phyloP scores from a whole-genome alignment of 2,797 vertebrate species.

The Neostethus bicornis region DNA sequence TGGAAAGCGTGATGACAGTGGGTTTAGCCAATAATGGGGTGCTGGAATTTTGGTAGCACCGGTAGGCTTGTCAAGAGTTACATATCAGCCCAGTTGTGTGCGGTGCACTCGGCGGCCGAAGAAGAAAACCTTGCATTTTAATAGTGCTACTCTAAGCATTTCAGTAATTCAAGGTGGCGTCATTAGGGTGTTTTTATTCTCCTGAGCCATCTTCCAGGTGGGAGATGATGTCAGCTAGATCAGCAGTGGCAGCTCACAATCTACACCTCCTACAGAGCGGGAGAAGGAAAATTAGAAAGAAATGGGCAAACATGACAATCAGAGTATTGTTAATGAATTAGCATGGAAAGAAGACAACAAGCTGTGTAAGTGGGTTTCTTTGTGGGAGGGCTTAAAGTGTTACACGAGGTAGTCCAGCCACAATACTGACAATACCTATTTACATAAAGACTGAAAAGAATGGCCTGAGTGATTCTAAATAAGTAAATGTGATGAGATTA shows the following conservation, averaged over 20 bases:
- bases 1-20: conserved; percentile 75
- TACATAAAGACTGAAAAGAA: conserved; percentile 7
- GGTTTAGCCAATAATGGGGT: conserved; percentile 77
- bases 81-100: conserved; percentile 52
- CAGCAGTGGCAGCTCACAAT: conserved; percentile 70
- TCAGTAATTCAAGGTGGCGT: conserved; percentile 78
- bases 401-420: conserved; percentile 5
- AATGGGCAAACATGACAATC: conserved; percentile 79
- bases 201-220: conserved; percentile 55
- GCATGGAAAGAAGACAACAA: conserved; percentile 63
- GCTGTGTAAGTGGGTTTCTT: conserved; percentile 30
- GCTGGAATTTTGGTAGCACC: conserved; percentile 70
- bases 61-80: conserved; percentile 74
- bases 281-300: conserved; percentile 71
- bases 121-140: conserved; percentile 69
- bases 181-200: conserved; percentile 81
- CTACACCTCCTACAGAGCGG: conserved; percentile 66
- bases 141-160: conserved; percentile 78
- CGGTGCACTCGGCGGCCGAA: conserved; percentile 45
- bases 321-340: conserved; percentile 70
- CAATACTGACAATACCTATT: conserved; percentile 12
- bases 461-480: too few species aligned
- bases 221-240: conserved; percentile 66
- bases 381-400: conserved; percentile 36
- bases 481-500: too few species aligned